Percentiles rank a stretch among this genome's conserved stretches.
Evolutionary conservation across 1,140 invertebrate genomes (phyloP).

Genomic region (Eupeodes corollae): DNA sequence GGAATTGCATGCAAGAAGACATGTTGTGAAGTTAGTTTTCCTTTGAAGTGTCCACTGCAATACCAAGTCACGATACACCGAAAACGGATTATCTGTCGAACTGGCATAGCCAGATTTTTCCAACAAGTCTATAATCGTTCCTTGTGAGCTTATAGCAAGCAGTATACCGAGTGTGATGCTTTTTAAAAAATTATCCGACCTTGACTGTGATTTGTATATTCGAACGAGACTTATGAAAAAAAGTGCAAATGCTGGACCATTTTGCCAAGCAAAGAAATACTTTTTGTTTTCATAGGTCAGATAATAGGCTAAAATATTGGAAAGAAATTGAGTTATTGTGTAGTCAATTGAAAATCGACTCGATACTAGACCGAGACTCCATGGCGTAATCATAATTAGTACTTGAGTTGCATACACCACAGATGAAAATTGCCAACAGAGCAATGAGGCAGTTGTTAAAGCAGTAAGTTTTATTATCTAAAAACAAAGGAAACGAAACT

Average conservation of each 20-base stretch:
- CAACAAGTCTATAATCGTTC: conserved; percentile 18
- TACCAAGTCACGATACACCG: conserved; percentile 21
- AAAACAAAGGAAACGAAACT: background rate
- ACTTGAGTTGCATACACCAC: conserved; percentile 31
- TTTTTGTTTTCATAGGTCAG: conserved; percentile 27
- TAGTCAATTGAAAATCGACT: conserved; percentile 26
- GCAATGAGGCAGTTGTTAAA: conserved; percentile 22
- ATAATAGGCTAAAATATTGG: conserved; percentile 22
- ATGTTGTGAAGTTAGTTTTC: conserved; percentile 26
- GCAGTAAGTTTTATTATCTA: conserved; percentile 26
- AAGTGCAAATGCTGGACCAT: conserved; percentile 18
- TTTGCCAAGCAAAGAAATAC: conserved; percentile 25
- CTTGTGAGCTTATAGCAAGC: conserved; percentile 22
- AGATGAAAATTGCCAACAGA: conserved; percentile 34
- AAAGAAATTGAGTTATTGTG: conserved; percentile 25
- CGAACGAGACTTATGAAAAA: conserved; percentile 14
- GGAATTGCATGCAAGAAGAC: conserved; percentile 26
- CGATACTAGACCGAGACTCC: conserved; percentile 15
- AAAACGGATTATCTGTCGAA: conserved; percentile 12
- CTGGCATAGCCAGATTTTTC: conserved; percentile 16
- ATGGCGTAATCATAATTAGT: conserved; percentile 23
- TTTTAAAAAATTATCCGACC: conserved; percentile 9
- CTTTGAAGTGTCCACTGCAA: conserved; percentile 27
- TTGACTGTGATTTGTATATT: conserved; percentile 1
- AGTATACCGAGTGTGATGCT: conserved; percentile 19